Evolutionary conservation across 2,888 invertebrate species (phyloP), one percentile per base, ranked within the genome.

Genomic region (Mythimna pallens): DNA sequence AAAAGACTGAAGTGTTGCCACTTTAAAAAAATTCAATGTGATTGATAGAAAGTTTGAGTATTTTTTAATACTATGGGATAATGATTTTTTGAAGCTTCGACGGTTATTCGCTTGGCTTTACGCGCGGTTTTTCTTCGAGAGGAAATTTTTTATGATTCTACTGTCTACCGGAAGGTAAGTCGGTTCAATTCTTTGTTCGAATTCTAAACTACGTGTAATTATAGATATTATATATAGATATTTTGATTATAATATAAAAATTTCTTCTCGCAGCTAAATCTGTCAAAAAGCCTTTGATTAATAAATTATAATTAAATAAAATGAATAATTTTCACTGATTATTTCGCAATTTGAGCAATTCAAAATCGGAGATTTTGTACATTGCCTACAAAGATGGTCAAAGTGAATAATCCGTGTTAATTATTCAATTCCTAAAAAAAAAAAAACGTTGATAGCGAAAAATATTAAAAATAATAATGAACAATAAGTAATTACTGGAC

Each of bases 1-100:
- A 63, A 94, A 93, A 91, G 93, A 94, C 91, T 94, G 93, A 94
- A 62, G 65, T 81, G 83, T 80, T 81, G 80, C 83, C 80, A 81
- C 83, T 74, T 34, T 52, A 82, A 82, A 81, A 69, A 65, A 20
- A 1, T 79, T 65, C 83, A 83, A 70, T 81, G 80, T 81, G 83
- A 83, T 81, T 80, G 61, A 68, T 82, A 65, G 36, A 63, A 75
- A 70, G 57, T n/a, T 81, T 63, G 68, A 78, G 73, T 80, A 73
- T 79, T 80, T 80, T 80, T 78, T 47, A 80, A 80, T 82, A 78
- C 79, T 82, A 78, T 58, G 20, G 25, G 34, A 47, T 80, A 70
- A 50, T 52, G 58, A 71, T 65, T 65, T 72, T 59, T 81, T 81
- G 69, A 66, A 10, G 79, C 83, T 80, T 78, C 47, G 64, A 52